phyloP scores from a whole-genome alignment of 2,888 invertebrate species.

The Hemicrepidius hirtus region DNA sequence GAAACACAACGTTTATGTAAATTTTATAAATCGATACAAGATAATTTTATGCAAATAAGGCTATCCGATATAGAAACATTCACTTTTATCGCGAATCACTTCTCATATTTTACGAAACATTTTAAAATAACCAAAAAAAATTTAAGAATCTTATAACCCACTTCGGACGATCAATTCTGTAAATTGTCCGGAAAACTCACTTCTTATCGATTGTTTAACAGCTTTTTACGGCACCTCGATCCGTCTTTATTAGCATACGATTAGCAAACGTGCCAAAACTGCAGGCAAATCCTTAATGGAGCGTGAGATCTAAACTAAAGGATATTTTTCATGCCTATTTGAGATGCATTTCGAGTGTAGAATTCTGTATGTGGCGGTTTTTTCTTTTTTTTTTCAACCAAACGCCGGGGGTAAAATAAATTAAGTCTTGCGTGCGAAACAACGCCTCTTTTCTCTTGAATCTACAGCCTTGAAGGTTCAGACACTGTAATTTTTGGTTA shows the following conservation, averaged over 20 bases:
- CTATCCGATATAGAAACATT: slow-evolving; percentile 30
- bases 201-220: slow-evolving; percentile 24
- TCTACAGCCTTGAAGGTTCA: slow-evolving; percentile 12
- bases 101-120: slow-evolving; percentile 32
- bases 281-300: slow-evolving; percentile 32
- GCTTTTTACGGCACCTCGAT: slow-evolving; percentile 3
- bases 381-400: slow-evolving; percentile 8
- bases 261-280: slow-evolving; percentile 33
- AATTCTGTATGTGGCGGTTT: slow-evolving; percentile 5
- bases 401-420: slow-evolving; percentile 35
- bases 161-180: slow-evolving; percentile 18
- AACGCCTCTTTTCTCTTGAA: slow-evolving; percentile 31
- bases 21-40: slow-evolving; percentile 49
- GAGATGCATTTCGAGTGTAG: slow-evolving; percentile 30
- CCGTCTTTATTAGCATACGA: slow-evolving; percentile 6
- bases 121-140: slow-evolving; percentile 3
- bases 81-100: slow-evolving; percentile 28
- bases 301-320: slow-evolving; percentile 29
- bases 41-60: slow-evolving; percentile 48
- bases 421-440: slow-evolving; percentile 39
- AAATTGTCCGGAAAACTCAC: slow-evolving; percentile 33
- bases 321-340: slow-evolving; percentile 30
- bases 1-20: slow-evolving; percentile 39
- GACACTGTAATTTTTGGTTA: slow-evolving; percentile 30
- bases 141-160: slow-evolving; percentile 27